Base-by-base conservation (phyloP, 2,888 invertebrate species). In the Clitarchus hookeri region DNA sequence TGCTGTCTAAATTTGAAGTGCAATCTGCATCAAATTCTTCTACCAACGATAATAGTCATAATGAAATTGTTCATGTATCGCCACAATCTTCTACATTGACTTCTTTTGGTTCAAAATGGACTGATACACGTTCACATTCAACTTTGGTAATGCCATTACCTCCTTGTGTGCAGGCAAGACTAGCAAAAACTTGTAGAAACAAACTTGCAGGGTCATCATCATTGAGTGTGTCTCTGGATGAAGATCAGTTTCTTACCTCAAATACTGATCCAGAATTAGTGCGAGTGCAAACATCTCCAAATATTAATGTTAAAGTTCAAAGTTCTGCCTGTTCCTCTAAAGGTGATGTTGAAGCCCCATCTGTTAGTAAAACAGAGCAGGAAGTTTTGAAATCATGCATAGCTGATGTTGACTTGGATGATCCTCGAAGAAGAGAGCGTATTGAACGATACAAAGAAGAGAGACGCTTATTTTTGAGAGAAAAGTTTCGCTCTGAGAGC, bases 361-460 rank as follows among this genome's bases (percentile, higher is more conserved):
- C 27, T 44, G 44, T 26, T 23, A 83, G 26, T 85, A 26, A 12
- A 85, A 44, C n/a, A 85, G 25, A 86, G 19, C 65, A 65, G 16
- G 87, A 77, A 36, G 77, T 79, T 13, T 19, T n/a, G n/a, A 79
- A 84, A 44, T 23, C 36, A 23, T 25, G 36, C 13, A 44, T 87
- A 65, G 77, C 82, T 78, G 27, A 53, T 16, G 86, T 90, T 2
- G 90, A 90, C 36, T 91, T 93, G 78, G 94, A 95, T 88, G 91
- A 91, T 86, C 90, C 90, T 87, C 90, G 95, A 36, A 95, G 96
- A 89, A 92, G 97, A 84, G 97, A 97, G 90, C 92, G 97, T 83
- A 97, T 98, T 88, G 97, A 98, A 91, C 96, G 96, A 90, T 98
- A 97, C 91, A 98, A 98, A 92, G 97, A 97, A 90, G 97, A 98